These are phyloP conservation scores for Mesocricetus auratus DNA, from an alignment of 2,113 vertebrate species.

Conservation along the genomic window DNA sequence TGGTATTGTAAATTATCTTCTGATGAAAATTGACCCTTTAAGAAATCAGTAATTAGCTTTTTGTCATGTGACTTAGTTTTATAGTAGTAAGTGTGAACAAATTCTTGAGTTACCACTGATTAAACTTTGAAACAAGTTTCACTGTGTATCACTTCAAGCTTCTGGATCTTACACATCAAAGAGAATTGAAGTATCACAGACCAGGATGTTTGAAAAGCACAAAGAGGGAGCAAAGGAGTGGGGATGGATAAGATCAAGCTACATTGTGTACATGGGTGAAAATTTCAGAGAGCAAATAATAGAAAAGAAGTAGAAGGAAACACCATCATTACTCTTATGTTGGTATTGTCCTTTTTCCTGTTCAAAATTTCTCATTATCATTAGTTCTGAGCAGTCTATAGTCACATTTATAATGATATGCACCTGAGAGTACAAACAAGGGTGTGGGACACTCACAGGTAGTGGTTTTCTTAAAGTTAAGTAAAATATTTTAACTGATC, in stretches of 20 bases:
- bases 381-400: neutral
- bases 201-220: neutral
- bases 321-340: neutral
- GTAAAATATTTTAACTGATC: conserved; percentile 32
- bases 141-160: neutral
- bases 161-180: conserved; percentile 8
- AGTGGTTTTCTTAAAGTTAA: neutral
- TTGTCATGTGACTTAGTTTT: neutral
- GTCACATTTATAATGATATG: neutral
- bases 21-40: neutral
- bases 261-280: neutral
- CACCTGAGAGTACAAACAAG: neutral
- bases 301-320: no score
- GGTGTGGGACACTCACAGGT: neutral
- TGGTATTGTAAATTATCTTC: neutral
- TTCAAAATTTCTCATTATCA: neutral
- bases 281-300: neutral
- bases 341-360: neutral
- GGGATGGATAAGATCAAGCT: neutral
- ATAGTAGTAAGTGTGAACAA: conserved; percentile 7
- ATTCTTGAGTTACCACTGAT: neutral
- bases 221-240: neutral
- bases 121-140: conserved; percentile 54
- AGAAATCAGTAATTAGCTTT: neutral
- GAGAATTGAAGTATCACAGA: neutral